These are phyloP conservation scores for Okamejei kenojei DNA, from an alignment of 2,797 vertebrate genomes.

Conservation along the genomic window DNA sequence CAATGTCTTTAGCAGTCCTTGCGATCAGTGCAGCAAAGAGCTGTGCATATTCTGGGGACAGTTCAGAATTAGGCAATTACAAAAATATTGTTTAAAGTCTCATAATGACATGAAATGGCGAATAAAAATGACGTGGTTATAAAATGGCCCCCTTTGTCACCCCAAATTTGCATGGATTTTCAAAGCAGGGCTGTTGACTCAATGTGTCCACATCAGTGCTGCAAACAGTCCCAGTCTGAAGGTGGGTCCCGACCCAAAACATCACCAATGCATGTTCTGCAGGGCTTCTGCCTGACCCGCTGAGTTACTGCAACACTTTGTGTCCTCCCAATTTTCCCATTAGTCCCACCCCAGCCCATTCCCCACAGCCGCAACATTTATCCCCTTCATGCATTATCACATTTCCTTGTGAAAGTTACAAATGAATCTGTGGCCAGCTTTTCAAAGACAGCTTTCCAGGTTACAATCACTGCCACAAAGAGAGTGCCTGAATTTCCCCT, in stretches of 20 bases:
- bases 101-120: neutral
- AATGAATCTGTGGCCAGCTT: too few relatives aligned
- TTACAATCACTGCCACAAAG: neutral
- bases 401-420: too few relatives aligned
- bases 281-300: too few relatives aligned
- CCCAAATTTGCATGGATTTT: neutral
- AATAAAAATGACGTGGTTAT: neutral
- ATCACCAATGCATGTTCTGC: too few relatives aligned
- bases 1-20: constrained; percentile 91
- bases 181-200: neutral
- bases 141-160: neutral
- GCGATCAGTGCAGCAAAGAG: constrained; percentile 94
- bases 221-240: neutral
- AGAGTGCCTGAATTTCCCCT: neutral
- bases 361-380: neutral
- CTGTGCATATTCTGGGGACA: constrained; percentile 80
- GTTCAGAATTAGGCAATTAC: neutral
- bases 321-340: too few relatives aligned
- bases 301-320: too few relatives aligned
- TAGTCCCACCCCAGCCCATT: neutral
- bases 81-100: constrained; percentile 31
- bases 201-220: neutral
- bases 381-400: neutral
- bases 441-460: neutral
- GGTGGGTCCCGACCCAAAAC: too few relatives aligned